phyloP scores from a whole-genome alignment of 2,113 vertebrate species.

The Loxodonta africana region DNA sequence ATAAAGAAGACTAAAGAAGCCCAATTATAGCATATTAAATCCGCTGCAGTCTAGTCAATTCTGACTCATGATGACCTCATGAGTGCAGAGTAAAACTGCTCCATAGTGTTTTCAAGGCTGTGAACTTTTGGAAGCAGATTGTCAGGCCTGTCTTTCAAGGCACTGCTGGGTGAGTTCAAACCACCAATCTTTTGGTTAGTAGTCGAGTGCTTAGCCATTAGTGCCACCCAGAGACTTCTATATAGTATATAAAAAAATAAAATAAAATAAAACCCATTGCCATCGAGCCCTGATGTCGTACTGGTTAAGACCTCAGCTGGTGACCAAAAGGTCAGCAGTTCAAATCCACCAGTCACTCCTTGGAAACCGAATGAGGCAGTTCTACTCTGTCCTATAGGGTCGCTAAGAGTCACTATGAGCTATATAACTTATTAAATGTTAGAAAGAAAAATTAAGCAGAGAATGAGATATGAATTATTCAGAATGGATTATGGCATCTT shows the following conservation, averaged over 20 bases:
- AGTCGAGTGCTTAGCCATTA: not conserved
- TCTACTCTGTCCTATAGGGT: no score
- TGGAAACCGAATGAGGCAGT: no score
- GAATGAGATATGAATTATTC: not conserved
- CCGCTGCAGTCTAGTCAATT: not conserved
- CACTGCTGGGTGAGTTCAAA: not conserved
- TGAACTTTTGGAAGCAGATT: not conserved
- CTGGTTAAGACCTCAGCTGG: no score
- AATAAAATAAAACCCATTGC: no score
- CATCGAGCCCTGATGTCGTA: no score
- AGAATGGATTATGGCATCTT: not conserved
- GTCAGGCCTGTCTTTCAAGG: not conserved
- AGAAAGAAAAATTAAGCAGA: slow-evolving; percentile 3
- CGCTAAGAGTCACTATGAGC: no score
- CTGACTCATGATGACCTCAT: not conserved
- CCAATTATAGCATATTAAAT: not conserved
- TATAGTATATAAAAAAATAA: not conserved
- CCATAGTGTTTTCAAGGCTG: not conserved
- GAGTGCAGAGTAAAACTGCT: not conserved
- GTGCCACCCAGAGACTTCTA: not conserved
- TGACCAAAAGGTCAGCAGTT: no score
- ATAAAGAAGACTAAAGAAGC: not conserved
- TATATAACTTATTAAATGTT: not conserved
- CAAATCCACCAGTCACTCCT: no score
- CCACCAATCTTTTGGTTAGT: not conserved